Base-by-base conservation (phyloP, 1,140 invertebrate species). In the Neodiprion pinetum region DNA sequence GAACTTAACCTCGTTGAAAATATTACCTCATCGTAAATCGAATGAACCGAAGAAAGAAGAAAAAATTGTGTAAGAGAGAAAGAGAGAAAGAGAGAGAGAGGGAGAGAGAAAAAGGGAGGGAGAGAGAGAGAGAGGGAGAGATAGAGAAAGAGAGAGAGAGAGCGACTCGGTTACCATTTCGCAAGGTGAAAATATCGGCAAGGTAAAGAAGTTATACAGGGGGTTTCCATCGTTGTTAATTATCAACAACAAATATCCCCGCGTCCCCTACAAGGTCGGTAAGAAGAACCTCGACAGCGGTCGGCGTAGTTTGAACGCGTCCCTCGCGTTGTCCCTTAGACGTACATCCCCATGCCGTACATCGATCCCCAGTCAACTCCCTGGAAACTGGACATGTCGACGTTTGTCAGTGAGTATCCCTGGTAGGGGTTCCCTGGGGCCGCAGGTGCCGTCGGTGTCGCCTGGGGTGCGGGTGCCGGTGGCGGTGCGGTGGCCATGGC, bases 281-380 rank as follows among this genome's bases (percentile, higher is more conserved):
- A 40, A 40, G 2, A 40, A 40, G 1, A 40, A 40, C 28, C 28
- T 40, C 28, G 28, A 40, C 2, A 40, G 28, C 1, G 7, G 61
- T 65, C 4, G 61, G 12, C 12, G 61, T 65, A 65, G 61, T 14
- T 14, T 65, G 61, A 14, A 21, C 17, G 12, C 17, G 17, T 17
- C 12, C 61, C 61, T 7, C 61, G 61, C 61, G 61, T 65, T 65
- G 68, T 48, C 49, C 72, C 88, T 90, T 93, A 96, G 83, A 95
- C 94, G 89, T 96, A 96, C 95, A 96, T 96, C 82, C 95, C 95
- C 90, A 96, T 94, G 78, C 95, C 95, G 86, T 96, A 96, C 94
- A 96, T 95, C 80, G 94, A 93, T 78, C 93, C 92, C 95, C 95
- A 96, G 88, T 96, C 95, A 76, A 96, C 94, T 67, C 95, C 94